Evolutionary conservation across 2,888 invertebrate species (phyloP), one percentile per base, ranked within the genome.

Genomic region (Cerastis leucographa): DNA sequence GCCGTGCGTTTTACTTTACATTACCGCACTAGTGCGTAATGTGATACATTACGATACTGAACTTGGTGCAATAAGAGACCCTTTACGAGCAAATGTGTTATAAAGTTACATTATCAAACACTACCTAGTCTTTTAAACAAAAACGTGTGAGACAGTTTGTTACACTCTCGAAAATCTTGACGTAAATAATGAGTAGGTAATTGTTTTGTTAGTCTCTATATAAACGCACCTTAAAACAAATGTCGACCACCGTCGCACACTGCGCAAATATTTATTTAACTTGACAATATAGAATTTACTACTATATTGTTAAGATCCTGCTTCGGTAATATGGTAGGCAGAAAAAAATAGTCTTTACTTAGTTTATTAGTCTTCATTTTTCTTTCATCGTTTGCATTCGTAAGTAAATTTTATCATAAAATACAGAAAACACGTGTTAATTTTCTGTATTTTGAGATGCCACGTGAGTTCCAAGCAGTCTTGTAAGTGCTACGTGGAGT

Each of bases 181-280:
- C 29, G 19, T 61, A 8, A 19, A 4, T 29, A 62, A 62, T n/a
- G 62, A 62, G n/a, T 67, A 7, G 25, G 51, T 67, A 22, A 44
- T 42, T n/a, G 17, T 44, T 40, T 25, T 22, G 46, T 25, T 44
- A 9, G 8, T 68, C 19, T 25, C 42, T 17, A 17, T 64, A 14
- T 70, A 40, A 54, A 71, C 68, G 17, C 68, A 59, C n/a, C 83
- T 66, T 74, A 66, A 78, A 71, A 76, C 68, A 84, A 86, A 86
- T 77, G 35, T 6, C 44, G 35, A 35, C 67, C 70, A 71, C 82
- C 29, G 77, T 44, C 71, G 69, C 74, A 62, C 66, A 69, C 62
- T 74, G 71, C 11, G 22, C 76, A 78, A 88, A 86, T 85, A 88
- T 64, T 64, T n/a, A 64, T 80, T 85, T 56, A 59, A 59, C 40